Evolutionary conservation across 2,113 vertebrate genomes (phyloP), one percentile per base, ranked within the genome.

Genomic region (Hippopotamus amphibius): DNA sequence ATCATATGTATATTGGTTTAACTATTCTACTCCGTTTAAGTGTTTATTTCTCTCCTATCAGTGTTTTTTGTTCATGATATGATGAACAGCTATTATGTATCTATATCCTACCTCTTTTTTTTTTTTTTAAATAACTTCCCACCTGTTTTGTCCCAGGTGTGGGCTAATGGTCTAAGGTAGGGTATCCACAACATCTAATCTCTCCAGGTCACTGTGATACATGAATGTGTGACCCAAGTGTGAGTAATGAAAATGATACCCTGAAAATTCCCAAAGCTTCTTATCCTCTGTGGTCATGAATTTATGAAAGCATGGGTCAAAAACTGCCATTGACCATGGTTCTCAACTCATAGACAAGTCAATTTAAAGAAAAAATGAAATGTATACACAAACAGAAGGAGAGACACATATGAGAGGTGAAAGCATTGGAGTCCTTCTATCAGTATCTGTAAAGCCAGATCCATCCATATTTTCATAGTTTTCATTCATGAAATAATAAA

Each of bases 31-130:
- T 94, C 65, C 46, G 11, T 68, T 43, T 79, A 59, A 59, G 3
- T 17, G 9, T 30, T 1, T 11, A 63, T 37, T 12, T 12, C 21
- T 16, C 11, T 3, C 15, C 5, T 19, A 37, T 28, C 1, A 17
- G 14, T 14, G 28, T 57, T 88, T 57, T 48, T 57, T 50, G 24
- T 43, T 77, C 19, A 13, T 57, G 77, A 65, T 13, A 33, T 5
- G 50, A 65, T 26, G 3, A 12, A 30, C 30, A 87, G n/a, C 17
- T 63, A 55, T 57, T 61, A 28, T 43, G 55, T 2, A 22, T 63
- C 9, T 82, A 15, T 2, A 33, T 50, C 30, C 22, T 3, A 19
- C 26, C 6, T 81, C 21, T 66, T 69, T 80, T 16, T 57, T 69
- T 30, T 74, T 72, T 26, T 61, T 88, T 63, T 7, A 2, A 3